Percentiles rank a stretch among this genome's conserved stretches.
Conservation (phyloP, 2,888 invertebrate species). For the Drosophila yooni region DNA sequence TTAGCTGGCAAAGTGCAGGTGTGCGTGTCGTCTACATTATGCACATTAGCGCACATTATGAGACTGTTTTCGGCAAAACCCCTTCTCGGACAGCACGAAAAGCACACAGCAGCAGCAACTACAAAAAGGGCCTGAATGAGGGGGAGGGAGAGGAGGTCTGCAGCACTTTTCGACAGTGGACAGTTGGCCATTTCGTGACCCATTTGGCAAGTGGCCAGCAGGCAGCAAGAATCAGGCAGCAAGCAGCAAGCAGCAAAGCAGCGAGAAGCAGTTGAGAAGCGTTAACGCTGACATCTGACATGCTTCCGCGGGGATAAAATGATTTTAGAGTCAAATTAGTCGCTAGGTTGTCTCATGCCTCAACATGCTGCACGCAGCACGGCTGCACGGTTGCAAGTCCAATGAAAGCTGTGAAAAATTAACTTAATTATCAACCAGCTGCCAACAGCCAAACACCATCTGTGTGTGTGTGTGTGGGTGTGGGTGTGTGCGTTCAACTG, state of each 20-base stretch:
- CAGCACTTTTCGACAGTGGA: conserved; percentile 40
- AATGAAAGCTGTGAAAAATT: conserved; percentile 60
- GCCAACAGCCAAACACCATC: conserved; percentile 14
- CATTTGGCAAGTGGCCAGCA: conserved; percentile 69
- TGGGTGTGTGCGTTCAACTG: conserved; percentile 18
- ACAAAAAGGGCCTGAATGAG: neutral
- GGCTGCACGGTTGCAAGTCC: conserved; percentile 33
- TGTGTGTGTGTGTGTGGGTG: neutral
- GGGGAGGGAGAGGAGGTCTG: neutral
- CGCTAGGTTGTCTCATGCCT: conserved; percentile 25
- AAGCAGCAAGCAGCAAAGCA: conserved; percentile 18
- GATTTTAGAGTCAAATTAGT: conserved; percentile 69
- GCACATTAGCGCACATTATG: conserved; percentile 81
- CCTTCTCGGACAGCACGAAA: conserved; percentile 24
- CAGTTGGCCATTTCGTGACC: conserved; percentile 63
- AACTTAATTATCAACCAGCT: conserved; percentile 61
- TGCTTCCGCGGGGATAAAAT: conserved; percentile 34
- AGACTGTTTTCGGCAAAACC: conserved; percentile 55
- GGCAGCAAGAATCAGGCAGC: conserved; percentile 46
- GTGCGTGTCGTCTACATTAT: conserved; percentile 78
- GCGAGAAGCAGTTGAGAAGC: conserved; percentile 20
- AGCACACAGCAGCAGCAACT: conserved; percentile 9
- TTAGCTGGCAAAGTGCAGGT: conserved; percentile 51
- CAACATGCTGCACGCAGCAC: conserved; percentile 13
- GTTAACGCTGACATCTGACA: conserved; percentile 35